A percentile compares a stretch with the other conserved stretches of the same genome.
These are phyloP conservation scores for Sarcophilus harrisii DNA, from an alignment of 2,797 vertebrate species.

Conservation along the genomic window DNA sequence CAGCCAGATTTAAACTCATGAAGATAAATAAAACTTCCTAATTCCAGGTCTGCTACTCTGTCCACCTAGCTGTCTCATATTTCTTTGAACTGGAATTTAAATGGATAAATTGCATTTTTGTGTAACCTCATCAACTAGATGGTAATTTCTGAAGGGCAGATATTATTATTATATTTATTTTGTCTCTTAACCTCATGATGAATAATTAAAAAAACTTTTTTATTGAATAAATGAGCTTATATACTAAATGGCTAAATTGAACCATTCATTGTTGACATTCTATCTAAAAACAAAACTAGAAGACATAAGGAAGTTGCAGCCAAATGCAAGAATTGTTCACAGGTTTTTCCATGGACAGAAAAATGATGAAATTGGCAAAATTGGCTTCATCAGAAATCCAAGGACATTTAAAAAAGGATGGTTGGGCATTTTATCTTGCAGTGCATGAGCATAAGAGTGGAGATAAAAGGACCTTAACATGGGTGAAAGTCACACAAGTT, in stretches of 20 bases:
- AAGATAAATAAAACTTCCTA: not conserved
- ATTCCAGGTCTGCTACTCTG: not conserved
- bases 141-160: conserved; percentile 50
- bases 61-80: no score
- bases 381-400: not conserved
- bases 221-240: not conserved
- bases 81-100: not conserved
- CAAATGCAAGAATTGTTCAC: not conserved
- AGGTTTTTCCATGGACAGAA: not conserved
- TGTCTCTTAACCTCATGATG: conserved; percentile 38
- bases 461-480: not conserved
- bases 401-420: not conserved
- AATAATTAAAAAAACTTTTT: not conserved
- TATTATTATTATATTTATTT: conserved; percentile 58
- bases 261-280: not conserved
- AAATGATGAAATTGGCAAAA: not conserved
- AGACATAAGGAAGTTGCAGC: not conserved
- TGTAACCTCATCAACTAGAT: conserved; percentile 29
- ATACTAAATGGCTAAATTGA: not conserved
- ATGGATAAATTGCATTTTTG: conserved; percentile 23
- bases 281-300: not conserved
- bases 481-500: not conserved
- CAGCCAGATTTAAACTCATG: not conserved
- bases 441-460: not conserved
- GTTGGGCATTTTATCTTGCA: not conserved